These are phyloP conservation scores for Lasioglossum morio DNA, from an alignment of 2,888 invertebrate species.

Conservation along the genomic window DNA sequence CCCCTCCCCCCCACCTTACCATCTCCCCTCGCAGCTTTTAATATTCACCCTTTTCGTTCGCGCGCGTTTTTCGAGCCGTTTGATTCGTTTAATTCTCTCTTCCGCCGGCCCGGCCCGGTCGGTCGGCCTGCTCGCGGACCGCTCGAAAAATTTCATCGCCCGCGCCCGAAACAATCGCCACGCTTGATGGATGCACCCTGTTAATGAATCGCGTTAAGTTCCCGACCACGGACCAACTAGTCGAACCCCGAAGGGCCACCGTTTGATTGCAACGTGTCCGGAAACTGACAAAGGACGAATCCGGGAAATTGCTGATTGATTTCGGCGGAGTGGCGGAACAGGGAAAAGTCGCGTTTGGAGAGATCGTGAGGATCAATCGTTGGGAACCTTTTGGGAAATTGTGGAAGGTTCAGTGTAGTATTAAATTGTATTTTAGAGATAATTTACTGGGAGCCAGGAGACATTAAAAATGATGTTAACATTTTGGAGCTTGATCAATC, in stretches of 20 bases:
- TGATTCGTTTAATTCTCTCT: conserved; percentile 55
- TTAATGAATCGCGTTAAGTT: conserved; percentile 26
- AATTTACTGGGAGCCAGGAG: too few relatives aligned
- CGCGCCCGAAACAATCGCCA: conserved; percentile 26
- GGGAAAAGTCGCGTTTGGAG: background rate
- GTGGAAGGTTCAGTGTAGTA: too few relatives aligned
- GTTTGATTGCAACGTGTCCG: background rate
- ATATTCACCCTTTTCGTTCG: conserved; percentile 68
- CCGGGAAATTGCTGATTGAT: background rate
- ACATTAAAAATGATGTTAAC: too few relatives aligned
- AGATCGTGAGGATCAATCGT: background rate
- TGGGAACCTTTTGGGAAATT: too few relatives aligned
- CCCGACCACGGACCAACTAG: background rate
- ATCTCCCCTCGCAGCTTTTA: conserved; percentile 40
- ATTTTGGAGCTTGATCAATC: background rate
- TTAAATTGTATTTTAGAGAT: too few relatives aligned
- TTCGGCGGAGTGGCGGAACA: background rate
- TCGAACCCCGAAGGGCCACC: background rate
- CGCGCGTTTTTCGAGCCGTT: conserved; percentile 55
- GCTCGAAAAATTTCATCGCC: background rate
- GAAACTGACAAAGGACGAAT: background rate
- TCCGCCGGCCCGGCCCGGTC: background rate
- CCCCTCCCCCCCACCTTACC: background rate
- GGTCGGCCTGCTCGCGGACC: background rate
- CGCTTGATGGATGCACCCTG: conserved; percentile 23